phyloP scores from a whole-genome alignment of 2,888 invertebrate species.

The Lagria hirta region DNA sequence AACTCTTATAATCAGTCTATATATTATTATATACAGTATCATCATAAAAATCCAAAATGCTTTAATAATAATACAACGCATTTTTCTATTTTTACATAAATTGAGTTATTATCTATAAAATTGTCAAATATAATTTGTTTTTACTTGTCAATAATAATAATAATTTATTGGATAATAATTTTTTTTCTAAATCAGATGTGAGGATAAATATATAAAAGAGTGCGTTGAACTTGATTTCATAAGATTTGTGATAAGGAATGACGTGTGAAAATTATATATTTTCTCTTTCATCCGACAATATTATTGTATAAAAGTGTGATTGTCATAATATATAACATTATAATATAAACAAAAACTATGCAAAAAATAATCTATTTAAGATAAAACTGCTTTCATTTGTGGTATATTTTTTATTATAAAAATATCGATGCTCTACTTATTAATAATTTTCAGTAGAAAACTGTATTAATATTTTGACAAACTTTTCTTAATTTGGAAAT shows the following conservation, averaged over 20 bases:
- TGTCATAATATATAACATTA: no score
- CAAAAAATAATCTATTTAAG: no score
- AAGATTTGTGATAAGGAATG: conserved; percentile 15
- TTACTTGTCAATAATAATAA: no score
- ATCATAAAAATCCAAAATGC: conserved; percentile 2
- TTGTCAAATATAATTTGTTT: conserved; percentile 12
- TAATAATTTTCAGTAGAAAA: no score
- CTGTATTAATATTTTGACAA: no score
- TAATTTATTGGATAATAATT: conserved; percentile 9
- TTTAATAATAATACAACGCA: conserved; percentile 3
- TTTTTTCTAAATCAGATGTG: conserved; percentile 18
- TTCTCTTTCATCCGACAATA: no score
- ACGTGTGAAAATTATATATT: conserved; percentile 16
- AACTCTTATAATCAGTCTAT: conserved; percentile 20
- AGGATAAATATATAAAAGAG: conserved; percentile 16
- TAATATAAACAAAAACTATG: no score
- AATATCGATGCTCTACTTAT: no score
- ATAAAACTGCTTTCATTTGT: no score
- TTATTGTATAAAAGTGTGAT: no score
- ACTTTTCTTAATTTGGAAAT: no score
- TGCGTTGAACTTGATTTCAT: conserved; percentile 23
- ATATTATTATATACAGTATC: conserved; percentile 12
- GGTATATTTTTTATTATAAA: no score
- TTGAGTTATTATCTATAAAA: conserved; percentile 10
- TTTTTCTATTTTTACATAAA: neutral